These are phyloP conservation scores for Pseudachorutes palmiensis DNA, from an alignment of 1,140 invertebrate genomes.

Conservation along the genomic window DNA sequence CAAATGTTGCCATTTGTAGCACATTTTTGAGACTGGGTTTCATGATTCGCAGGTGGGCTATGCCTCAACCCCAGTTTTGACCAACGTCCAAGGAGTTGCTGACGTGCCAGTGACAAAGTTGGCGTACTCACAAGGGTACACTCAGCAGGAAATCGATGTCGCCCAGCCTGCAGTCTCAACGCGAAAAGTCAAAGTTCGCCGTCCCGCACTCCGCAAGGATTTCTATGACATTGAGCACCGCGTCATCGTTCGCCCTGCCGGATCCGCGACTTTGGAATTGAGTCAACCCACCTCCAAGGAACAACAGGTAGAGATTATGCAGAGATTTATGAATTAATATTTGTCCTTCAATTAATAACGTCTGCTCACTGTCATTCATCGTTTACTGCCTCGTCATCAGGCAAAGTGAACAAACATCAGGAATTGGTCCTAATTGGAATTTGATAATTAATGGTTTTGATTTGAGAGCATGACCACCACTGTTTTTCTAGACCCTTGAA, in stretches of 20 bases:
- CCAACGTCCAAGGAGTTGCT: constrained; percentile 47
- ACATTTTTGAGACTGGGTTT: no score
- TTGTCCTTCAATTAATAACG: not conserved
- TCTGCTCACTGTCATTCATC: not conserved
- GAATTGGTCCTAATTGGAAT: not conserved
- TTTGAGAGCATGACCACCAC: no score
- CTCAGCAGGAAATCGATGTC: constrained; percentile 50
- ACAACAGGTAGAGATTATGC: no score
- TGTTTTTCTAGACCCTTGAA: not conserved
- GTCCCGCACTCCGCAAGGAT: constrained; percentile 57
- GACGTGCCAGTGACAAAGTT: constrained; percentile 49
- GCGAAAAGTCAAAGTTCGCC: constrained; percentile 47
- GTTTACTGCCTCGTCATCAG: not conserved
- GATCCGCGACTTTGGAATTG: constrained; percentile 53
- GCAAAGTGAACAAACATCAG: not conserved
- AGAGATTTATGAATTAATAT: no score
- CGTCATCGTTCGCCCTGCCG: constrained; percentile 54
- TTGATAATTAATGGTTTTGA: not conserved
- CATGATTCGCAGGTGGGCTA: constrained; percentile 38
- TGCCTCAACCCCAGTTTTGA: constrained; percentile 47
- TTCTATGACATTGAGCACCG: constrained; percentile 59
- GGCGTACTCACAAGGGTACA: constrained; percentile 47
- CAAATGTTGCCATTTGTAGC: no score
- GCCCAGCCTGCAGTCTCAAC: constrained; percentile 45
- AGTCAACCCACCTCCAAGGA: constrained; percentile 53